Evolutionary conservation across 92 coral and sea anemone species (phyloP).

Genomic region (Porites rus): DNA sequence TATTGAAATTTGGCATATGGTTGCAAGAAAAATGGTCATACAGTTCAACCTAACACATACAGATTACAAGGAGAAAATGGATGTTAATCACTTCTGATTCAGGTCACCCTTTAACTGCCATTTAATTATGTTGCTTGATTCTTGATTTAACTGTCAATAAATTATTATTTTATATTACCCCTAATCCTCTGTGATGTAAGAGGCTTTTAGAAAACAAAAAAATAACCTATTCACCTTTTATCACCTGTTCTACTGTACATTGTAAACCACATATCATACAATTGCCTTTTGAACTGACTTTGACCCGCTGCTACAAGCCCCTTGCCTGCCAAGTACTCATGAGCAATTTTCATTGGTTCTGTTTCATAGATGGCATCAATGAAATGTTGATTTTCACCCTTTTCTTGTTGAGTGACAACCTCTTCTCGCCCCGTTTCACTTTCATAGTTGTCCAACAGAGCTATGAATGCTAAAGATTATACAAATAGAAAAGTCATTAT

Average conservation of each 20-base stretch:
- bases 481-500: neutral
- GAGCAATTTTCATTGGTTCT: conserved; percentile 95
- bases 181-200: no score
- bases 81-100: no score
- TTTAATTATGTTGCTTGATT: no score
- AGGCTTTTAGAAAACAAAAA: no score
- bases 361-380: conserved; percentile 91
- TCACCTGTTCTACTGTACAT: conserved; percentile 90
- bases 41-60: no score
- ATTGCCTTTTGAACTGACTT: conserved; percentile 71
- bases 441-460: conserved; percentile 93
- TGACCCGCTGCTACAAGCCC: conserved; percentile 65
- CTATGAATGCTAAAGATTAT: conserved; percentile 74
- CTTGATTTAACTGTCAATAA: no score
- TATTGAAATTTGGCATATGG: no score
- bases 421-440: conserved; percentile 90
- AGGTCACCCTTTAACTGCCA: no score
- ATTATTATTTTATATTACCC: no score
- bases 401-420: conserved; percentile 88
- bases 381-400: conserved; percentile 84
- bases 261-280: conserved; percentile 91
- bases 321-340: conserved; percentile 75
- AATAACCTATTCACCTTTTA: conserved; percentile 50
- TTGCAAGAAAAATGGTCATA: no score
- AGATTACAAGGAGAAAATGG: no score